Evolutionary conservation across 2,797 vertebrate species (phyloP).

Genomic region (Helicolenus hilgendorfi): DNA sequence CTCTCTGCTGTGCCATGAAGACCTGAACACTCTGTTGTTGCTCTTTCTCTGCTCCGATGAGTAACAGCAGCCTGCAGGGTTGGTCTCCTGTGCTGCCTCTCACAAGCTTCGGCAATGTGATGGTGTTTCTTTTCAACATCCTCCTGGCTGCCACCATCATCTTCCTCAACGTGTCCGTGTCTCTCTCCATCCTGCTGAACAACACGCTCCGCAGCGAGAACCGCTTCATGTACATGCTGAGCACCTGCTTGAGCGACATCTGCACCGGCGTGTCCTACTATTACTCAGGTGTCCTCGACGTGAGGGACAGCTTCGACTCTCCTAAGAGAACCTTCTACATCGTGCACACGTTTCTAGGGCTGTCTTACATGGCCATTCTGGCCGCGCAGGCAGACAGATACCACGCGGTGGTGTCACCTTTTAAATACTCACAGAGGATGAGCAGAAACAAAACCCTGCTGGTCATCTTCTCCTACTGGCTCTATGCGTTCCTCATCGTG

Average conservation of each 20-base stretch:
- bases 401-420: slow-evolving; percentile 85
- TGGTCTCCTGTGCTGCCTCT: slow-evolving; percentile 79
- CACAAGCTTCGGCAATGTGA: slow-evolving; percentile 81
- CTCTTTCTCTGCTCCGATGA: slow-evolving; percentile 61
- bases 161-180: slow-evolving; percentile 87
- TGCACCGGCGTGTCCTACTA: slow-evolving; percentile 89
- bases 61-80: slow-evolving; percentile 58
- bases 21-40: neutral
- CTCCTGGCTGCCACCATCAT: slow-evolving; percentile 78
- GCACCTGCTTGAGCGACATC: slow-evolving; percentile 90
- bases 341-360: slow-evolving; percentile 86
- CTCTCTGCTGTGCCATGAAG: neutral
- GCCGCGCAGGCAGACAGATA: slow-evolving; percentile 91
- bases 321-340: slow-evolving; percentile 84
- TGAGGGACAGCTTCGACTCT: slow-evolving; percentile 78
- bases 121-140: slow-evolving; percentile 85
- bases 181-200: slow-evolving; percentile 80
- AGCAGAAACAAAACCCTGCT: slow-evolving; percentile 81
- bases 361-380: slow-evolving; percentile 90
- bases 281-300: slow-evolving; percentile 86
- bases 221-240: slow-evolving; percentile 92
- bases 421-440: slow-evolving; percentile 86
- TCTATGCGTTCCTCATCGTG: slow-evolving; percentile 87
- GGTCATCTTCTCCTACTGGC: slow-evolving; percentile 85
- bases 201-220: slow-evolving; percentile 86